These are phyloP conservation scores for Chromobotia macracanthus DNA, from an alignment of 2,797 vertebrate genomes.

Conservation along the genomic window DNA sequence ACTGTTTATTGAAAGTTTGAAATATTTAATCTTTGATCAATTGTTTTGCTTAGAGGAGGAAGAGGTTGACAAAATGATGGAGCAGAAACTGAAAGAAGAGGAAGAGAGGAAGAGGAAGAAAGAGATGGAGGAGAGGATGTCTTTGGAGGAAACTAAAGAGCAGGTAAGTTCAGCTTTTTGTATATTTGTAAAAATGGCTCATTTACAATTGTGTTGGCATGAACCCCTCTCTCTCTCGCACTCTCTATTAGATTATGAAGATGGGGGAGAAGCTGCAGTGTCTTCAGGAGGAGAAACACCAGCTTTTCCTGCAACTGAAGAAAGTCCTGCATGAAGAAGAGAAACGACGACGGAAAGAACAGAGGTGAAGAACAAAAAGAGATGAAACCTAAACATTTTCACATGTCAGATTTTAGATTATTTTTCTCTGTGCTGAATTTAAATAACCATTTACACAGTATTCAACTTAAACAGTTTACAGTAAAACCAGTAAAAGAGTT, in stretches of 20 bases:
- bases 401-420: neutral
- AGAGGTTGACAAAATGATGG: conserved; percentile 86
- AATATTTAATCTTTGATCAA: neutral
- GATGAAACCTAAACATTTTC: neutral
- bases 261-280: conserved; percentile 78
- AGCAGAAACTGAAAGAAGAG: conserved; percentile 83
- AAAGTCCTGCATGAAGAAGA: conserved; percentile 83
- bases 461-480: no score
- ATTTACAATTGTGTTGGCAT: no score
- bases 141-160: conserved; percentile 82
- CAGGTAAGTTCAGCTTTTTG: conserved; percentile 62
- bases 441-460: neutral
- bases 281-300: conserved; percentile 82
- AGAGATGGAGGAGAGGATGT: conserved; percentile 84
- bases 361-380: conserved; percentile 68
- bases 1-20: neutral
- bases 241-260: conserved; percentile 73
- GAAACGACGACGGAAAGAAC: conserved; percentile 81
- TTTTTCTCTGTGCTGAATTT: neutral
- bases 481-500: no score
- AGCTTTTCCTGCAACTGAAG: conserved; percentile 82
- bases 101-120: conserved; percentile 82
- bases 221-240: neutral
- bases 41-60: conserved; percentile 75
- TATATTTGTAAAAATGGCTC: no score